Conservation (phyloP, 2,797 vertebrate genomes). For the Pagetopsis macropterus region DNA sequence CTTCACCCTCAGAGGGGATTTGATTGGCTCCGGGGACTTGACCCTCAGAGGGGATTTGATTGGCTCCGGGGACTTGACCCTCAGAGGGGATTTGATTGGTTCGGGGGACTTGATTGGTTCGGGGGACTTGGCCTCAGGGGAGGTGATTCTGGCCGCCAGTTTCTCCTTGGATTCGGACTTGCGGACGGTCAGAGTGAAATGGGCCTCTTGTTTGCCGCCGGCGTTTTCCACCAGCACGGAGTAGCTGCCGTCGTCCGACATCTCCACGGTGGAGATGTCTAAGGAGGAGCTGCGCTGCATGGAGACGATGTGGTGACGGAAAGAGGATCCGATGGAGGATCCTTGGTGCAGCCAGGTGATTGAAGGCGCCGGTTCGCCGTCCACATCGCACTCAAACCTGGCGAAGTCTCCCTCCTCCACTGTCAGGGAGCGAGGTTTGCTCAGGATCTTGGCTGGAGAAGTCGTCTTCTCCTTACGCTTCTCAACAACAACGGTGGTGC, state of each 20-base stretch:
- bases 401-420: slow-evolving; percentile 90
- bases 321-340: slow-evolving; percentile 83
- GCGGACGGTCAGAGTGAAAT: slow-evolving; percentile 91
- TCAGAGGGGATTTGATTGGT: slow-evolving; percentile 86
- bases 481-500: slow-evolving; percentile 60
- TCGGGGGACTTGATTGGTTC: slow-evolving; percentile 75
- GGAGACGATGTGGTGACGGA: slow-evolving; percentile 87
- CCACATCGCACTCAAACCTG: slow-evolving; percentile 91
- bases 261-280: slow-evolving; percentile 90
- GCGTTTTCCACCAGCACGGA: slow-evolving; percentile 90
- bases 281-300: slow-evolving; percentile 90
- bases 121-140: slow-evolving; percentile 80
- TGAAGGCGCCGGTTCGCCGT: slow-evolving; percentile 91
- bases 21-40: slow-evolving; percentile 84
- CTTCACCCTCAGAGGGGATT: slow-evolving; percentile 81
- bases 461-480: slow-evolving; percentile 47
- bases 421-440: slow-evolving; percentile 91
- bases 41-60: slow-evolving; percentile 86
- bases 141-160: slow-evolving; percentile 86
- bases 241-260: slow-evolving; percentile 93
- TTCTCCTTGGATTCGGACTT: slow-evolving; percentile 86
- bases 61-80: slow-evolving; percentile 76
- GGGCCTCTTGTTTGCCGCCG: slow-evolving; percentile 90
- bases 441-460: slow-evolving; percentile 87
- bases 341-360: slow-evolving; percentile 89